Base-by-base conservation (phyloP, 2,888 invertebrate genomes). In the Eustalomyia histrio region DNA sequence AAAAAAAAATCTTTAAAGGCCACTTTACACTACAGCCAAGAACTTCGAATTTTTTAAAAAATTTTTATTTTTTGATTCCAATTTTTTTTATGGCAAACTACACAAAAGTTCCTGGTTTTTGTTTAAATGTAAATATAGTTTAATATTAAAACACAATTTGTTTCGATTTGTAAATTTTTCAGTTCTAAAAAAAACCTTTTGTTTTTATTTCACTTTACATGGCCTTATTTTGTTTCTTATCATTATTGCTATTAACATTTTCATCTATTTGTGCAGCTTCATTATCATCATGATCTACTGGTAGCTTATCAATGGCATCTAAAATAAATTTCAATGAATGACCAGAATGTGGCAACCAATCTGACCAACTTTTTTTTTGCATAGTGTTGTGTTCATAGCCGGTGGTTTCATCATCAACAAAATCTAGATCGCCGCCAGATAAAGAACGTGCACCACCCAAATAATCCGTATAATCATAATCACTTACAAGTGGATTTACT, bases 401-500 rank as follows among this genome's bases (percentile, higher is more conserved):
- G 53, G 85, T 9, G 0, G 76, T 63, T 65, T 85, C 87, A 16
- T 86, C 87, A 80, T 90, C 90, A 12, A 88, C 87, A 76, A 89
- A 89, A 78, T 89, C 89, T 6, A 83, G 91, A 90, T 87, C 89
- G 73, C 91, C 91, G 18, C 88, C 88, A 83, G 92, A 92, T 86
- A 92, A 86, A 10, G 94, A 93, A 83, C 95, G 92, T 85, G 94
- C 94, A 72, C 95, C 92, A 58, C 91, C 90, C 88, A 95, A 93
- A 87, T 95, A 95, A 88, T 94, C 94, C 76, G 94, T 94, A 87
- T 95, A 95, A 86, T 94, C 94, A 89, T 95, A 95, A 89, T 95
- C 95, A 72, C 94, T 94, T n/a, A 95, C 92, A 79, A 95, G 92
- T 61, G 96, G 95, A 90, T 96, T 96, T 89, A 96, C 95, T 90